Evolutionary conservation across 37 sponge, comb jelly and placozoan species (phyloP).

Genomic region (Lycopodina hypogea): DNA sequence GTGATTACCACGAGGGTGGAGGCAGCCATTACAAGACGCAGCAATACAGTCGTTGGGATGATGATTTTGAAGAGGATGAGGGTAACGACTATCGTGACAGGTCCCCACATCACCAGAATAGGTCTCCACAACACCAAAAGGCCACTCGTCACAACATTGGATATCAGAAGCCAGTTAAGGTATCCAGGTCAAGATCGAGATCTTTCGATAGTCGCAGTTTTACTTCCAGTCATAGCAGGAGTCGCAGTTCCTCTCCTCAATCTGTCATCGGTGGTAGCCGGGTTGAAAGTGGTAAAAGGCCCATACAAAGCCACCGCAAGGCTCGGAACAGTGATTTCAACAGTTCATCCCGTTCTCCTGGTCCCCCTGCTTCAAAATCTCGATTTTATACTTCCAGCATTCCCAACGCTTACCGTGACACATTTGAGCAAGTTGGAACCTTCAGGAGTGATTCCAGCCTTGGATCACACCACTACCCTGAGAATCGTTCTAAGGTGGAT

Average conservation of each 20-base stretch:
- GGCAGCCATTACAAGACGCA: slow-evolving; percentile 1
- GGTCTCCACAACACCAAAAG: slow-evolving; percentile 14
- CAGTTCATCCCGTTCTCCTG: slow-evolving; percentile 6
- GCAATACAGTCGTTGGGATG: neutral
- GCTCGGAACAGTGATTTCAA: neutral
- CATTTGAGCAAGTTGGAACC: slow-evolving; percentile 2
- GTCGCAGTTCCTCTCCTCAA: slow-evolving; percentile 17
- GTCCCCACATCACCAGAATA: slow-evolving; percentile 13
- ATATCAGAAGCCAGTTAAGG: neutral
- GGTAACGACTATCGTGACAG: slow-evolving; percentile 19
- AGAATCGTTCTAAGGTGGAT: neutral
- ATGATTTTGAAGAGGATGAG: neutral
- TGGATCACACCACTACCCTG: slow-evolving; percentile 5
- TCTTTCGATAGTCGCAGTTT: neutral
- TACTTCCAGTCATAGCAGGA: neutral
- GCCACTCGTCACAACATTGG: neutral
- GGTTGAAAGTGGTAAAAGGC: neutral
- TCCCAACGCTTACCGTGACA: neutral
- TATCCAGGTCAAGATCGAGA: neutral
- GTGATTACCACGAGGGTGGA: slow-evolving; percentile 3
- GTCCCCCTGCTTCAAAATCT: neutral
- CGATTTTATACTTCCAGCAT: neutral
- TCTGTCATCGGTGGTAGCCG: neutral
- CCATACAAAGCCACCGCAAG: slow-evolving; percentile 3
- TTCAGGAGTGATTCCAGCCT: neutral